These are phyloP conservation scores for Calameuta idolon DNA, from an alignment of 2,888 invertebrate genomes.

Conservation along the genomic window DNA sequence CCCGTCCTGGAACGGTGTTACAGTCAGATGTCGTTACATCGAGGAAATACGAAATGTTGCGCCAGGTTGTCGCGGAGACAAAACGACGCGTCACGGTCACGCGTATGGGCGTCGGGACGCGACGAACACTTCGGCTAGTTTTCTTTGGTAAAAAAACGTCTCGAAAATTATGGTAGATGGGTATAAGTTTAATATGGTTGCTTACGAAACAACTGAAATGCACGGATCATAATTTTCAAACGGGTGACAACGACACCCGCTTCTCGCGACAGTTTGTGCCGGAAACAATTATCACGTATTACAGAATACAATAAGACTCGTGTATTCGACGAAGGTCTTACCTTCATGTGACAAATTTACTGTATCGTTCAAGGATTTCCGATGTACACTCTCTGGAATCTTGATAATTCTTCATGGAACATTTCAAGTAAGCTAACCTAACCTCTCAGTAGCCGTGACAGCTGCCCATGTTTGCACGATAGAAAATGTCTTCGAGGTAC, in stretches of 20 bases:
- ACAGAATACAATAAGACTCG: not conserved
- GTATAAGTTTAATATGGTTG: not conserved
- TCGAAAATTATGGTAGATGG: not conserved
- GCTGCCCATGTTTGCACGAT: not conserved
- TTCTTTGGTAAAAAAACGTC: not conserved
- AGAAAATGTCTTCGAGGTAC: not conserved
- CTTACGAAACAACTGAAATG: not conserved
- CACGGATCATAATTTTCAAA: not conserved
- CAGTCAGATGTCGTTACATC: not conserved
- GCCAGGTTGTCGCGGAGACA: not conserved
- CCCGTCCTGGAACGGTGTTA: not conserved
- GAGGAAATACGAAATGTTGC: not conserved
- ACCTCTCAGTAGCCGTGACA: not conserved
- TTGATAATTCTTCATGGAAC: not conserved
- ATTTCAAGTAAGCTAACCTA: not conserved
- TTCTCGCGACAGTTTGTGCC: not conserved
- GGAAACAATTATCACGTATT: slow-evolving; percentile 1
- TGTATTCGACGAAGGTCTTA: not conserved
- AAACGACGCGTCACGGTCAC: slow-evolving; percentile 8
- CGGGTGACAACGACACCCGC: not conserved
- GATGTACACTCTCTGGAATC: not conserved
- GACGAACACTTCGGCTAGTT: not conserved
- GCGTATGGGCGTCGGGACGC: not conserved
- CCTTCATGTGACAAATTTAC: not conserved
- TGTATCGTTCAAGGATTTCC: not conserved